Evolutionary conservation across 2,797 vertebrate species (phyloP), one percentile per base, ranked within the genome.

Genomic region (Kryptolebias ocellatus): DNA sequence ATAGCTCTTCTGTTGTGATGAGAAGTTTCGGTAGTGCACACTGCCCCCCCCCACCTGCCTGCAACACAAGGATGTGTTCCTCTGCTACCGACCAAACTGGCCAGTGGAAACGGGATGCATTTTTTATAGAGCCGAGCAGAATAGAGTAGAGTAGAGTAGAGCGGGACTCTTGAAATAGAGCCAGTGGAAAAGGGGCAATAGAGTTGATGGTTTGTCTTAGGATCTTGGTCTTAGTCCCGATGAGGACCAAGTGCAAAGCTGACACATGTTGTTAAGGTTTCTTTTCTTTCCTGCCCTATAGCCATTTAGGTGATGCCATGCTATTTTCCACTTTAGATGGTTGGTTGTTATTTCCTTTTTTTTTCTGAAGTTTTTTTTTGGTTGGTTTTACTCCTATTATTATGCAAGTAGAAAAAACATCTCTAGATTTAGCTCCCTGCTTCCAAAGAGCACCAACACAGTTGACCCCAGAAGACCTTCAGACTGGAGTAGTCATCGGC

Each of bases 311-410:
- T 75, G 68, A 80, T 80, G 34, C 77, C 53, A 17, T 83, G 79
- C 79, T 61, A 85, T 90, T 87, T 89, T 85, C 74, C 81, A 78
- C 80, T 81, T 74, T 66, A 73, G 62, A 77, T 81, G 69, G 79
- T 45, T 20, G 66, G 55, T 66, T 71, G 65, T 78, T 71, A 47
- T 74, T 57, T 60, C 74, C 66, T 42, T 27, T 54, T 72, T 72
- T 57, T 80, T 58, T 67, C 62, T n/a, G 64, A 31, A 34, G 70
- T 76, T 71, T 64, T 37, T 69, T 27, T 79, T 24, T 24, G 20
- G 72, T 67, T 44, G 42, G 52, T 78, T 82, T 81, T 70, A 45
- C 55, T 65, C 62, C 65, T 81, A 66, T 84, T 81, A 73, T 80
- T 82, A 76, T 62, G 65, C 66, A 50, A 66, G 78, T 52, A 60